Evolutionary conservation across 2,888 invertebrate species (phyloP).

Genomic region (Temnothorax rugatulus): DNA sequence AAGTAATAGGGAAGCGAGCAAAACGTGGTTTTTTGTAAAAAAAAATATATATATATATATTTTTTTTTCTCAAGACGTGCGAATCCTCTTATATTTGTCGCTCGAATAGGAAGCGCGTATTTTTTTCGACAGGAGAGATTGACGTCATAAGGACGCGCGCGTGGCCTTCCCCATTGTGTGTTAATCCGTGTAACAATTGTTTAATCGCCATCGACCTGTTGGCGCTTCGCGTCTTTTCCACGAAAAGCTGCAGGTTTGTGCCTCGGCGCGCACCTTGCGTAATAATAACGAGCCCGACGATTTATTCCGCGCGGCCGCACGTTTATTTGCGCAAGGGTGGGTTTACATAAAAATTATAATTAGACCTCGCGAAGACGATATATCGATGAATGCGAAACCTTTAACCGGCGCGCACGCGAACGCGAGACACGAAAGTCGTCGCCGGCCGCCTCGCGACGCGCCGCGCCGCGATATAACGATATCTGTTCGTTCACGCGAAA

Average conservation of each 20-base stretch:
- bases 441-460: neutral
- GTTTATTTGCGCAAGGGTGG: slow-evolving; percentile 41
- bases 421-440: neutral
- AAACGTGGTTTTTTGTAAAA: neutral
- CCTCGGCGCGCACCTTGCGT: slow-evolving; percentile 48
- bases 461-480: slow-evolving; percentile 21
- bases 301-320: slow-evolving; percentile 34
- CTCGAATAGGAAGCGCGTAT: neutral
- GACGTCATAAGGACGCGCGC: slow-evolving; percentile 36
- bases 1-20: neutral
- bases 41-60: neutral
- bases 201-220: slow-evolving; percentile 29
- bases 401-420: neutral
- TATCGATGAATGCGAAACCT: neutral
- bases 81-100: neutral
- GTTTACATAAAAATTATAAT: slow-evolving; percentile 66
- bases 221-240: slow-evolving; percentile 30
- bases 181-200: slow-evolving; percentile 49
- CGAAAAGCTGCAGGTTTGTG: slow-evolving; percentile 40
- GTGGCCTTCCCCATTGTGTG: slow-evolving; percentile 36
- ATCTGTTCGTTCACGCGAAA: slow-evolving; percentile 9
- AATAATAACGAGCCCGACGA: slow-evolving; percentile 52
- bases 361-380: slow-evolving; percentile 31
- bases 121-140: neutral
- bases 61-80: neutral